phyloP scores from a whole-genome alignment of 92 coral and sea anemone species.

The Epizoanthus rinbou region DNA sequence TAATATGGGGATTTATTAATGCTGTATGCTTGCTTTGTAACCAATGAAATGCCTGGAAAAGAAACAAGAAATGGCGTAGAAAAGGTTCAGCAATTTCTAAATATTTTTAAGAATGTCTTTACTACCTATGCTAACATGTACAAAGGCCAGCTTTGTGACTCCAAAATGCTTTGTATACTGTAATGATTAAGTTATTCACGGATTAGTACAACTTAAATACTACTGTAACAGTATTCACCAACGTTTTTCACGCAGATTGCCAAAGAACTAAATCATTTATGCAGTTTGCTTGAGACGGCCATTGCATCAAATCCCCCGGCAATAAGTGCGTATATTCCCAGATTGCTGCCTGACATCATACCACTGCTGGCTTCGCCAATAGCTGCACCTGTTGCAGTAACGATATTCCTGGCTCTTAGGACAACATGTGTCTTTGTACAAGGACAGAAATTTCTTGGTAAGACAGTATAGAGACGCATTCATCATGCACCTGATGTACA shows the following conservation, averaged over 20 bases:
- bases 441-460: slow-evolving; percentile 66
- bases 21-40: too few species aligned
- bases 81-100: too few species aligned
- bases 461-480: slow-evolving; percentile 14
- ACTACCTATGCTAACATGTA: too few species aligned
- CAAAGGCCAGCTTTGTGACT: too few species aligned
- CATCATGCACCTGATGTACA: too few species aligned
- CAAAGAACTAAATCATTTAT: slow-evolving; percentile 60
- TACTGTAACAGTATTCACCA: neutral
- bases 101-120: too few species aligned
- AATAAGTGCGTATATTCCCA: slow-evolving; percentile 67
- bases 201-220: neutral
- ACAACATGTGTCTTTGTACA: slow-evolving; percentile 63
- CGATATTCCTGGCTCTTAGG: slow-evolving; percentile 73
- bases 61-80: too few species aligned
- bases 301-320: slow-evolving; percentile 69
- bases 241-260: slow-evolving; percentile 52
- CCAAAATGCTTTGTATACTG: too few species aligned
- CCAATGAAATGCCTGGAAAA: too few species aligned
- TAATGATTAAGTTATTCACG: too few species aligned
- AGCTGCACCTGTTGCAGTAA: slow-evolving; percentile 72
- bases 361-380: slow-evolving; percentile 82
- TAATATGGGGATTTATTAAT: too few species aligned
- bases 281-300: slow-evolving; percentile 65
- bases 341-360: slow-evolving; percentile 61